phyloP scores from a whole-genome alignment of 2,888 invertebrate species.

The Scaeva pyrastri region DNA sequence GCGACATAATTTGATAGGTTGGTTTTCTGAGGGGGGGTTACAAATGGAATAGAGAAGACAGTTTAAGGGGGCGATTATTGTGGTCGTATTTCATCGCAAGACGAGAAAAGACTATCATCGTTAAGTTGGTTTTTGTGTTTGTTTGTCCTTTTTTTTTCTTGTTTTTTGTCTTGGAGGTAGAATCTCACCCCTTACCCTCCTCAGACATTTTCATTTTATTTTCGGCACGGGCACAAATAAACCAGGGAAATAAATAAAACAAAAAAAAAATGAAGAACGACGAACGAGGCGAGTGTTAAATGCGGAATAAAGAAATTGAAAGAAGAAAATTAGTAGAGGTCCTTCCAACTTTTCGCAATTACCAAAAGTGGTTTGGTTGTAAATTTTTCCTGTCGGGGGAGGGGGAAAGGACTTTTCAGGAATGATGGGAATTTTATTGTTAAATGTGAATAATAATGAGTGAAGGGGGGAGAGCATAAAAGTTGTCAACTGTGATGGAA shows the following conservation, averaged over 20 bases:
- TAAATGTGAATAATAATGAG: background rate
- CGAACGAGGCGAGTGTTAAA: conserved; percentile 23
- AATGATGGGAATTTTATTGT: conserved; percentile 34
- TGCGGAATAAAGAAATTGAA: conserved; percentile 18
- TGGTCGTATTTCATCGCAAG: conserved; percentile 69
- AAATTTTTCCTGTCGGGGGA: too few species aligned
- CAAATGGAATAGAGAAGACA: conserved; percentile 41
- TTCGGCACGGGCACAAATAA: conserved; percentile 9
- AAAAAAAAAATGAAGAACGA: conserved; percentile 42
- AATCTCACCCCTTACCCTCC: background rate
- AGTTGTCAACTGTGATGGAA: conserved; percentile 8
- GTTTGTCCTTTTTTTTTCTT: conserved; percentile 39
- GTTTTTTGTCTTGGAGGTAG: conserved; percentile 41
- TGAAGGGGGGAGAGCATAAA: background rate
- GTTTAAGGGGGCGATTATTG: conserved; percentile 51
- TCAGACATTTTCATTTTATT: background rate
- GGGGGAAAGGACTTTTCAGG: background rate
- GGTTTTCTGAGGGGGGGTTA: background rate
- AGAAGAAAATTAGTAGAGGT: conserved; percentile 35
- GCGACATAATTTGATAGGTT: conserved; percentile 50
- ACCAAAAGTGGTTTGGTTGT: conserved; percentile 38
- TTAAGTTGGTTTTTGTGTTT: conserved; percentile 49
- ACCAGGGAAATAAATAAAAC: background rate
- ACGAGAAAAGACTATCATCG: conserved; percentile 48
- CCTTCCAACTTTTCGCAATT: conserved; percentile 56